Evolutionary conservation across 2,797 vertebrate species (phyloP).

Genomic region (Pseudomugil gertrudae): DNA sequence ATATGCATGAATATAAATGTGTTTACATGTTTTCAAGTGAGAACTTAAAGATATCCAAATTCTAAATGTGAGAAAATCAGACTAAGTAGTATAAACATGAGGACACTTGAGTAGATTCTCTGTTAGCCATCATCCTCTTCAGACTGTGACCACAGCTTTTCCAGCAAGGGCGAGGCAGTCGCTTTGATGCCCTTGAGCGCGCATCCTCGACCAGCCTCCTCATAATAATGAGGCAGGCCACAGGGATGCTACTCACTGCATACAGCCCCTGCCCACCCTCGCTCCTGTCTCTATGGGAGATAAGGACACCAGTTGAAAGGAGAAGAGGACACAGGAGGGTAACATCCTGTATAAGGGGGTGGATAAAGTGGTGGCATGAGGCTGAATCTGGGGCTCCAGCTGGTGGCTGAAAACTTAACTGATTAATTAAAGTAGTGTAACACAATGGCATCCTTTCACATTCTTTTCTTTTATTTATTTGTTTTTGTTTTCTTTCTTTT

Average conservation of each 20-base stretch:
- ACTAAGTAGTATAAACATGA: conserved; percentile 10
- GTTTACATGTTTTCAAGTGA: conserved; percentile 5
- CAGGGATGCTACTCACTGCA: conserved; percentile 29
- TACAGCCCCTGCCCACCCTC: conserved; percentile 50
- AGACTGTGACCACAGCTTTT: conserved; percentile 56
- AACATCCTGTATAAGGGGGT: conserved; percentile 13
- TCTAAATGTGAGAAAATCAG: conserved; percentile 14
- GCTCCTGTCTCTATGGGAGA: conserved; percentile 56
- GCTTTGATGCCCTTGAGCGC: conserved; percentile 72
- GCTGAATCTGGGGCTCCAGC: conserved; percentile 14
- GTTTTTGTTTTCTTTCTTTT: not conserved
- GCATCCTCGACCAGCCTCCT: conserved; percentile 51
- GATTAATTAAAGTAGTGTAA: conserved; percentile 26
- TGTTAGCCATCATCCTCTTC: conserved; percentile 39
- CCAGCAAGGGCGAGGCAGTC: conserved; percentile 47
- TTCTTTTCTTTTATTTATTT: conserved; percentile 24
- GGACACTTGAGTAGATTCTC: conserved; percentile 18
- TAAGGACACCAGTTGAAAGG: conserved; percentile 55
- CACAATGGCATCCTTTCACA: conserved; percentile 36
- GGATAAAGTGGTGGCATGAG: conserved; percentile 22
- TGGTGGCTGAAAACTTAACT: conserved; percentile 14
- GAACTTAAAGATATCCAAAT: not conserved
- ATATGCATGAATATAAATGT: conserved; percentile 6
- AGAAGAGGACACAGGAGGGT: conserved; percentile 29
- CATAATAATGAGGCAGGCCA: conserved; percentile 69